Conservation (phyloP, 2,113 vertebrate species). For the Lycaon pictus region DNA sequence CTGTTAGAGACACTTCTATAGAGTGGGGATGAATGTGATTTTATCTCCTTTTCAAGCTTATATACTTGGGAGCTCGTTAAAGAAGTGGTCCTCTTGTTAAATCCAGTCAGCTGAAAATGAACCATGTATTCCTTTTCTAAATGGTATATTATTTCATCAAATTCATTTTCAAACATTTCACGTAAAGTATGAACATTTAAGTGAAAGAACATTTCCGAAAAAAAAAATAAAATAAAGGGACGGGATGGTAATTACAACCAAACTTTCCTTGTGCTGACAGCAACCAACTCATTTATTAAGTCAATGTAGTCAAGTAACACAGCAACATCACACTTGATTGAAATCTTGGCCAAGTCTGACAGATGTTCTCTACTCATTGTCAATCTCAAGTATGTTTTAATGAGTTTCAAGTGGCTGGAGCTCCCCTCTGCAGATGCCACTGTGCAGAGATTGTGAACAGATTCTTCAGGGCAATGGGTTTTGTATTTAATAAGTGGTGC, state of each 20-base stretch:
- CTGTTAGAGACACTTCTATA: not conserved
- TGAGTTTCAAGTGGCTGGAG: conserved; percentile 88
- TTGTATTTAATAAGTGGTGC: conserved; percentile 75
- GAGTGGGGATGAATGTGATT: not conserved
- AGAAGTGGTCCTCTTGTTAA: not conserved
- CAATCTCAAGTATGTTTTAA: conserved; percentile 89
- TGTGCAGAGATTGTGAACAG: conserved; percentile 78
- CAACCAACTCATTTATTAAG: conserved; percentile 89
- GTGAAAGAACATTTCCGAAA: conserved; percentile 77
- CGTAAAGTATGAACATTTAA: conserved; percentile 66
- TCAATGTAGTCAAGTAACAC: conserved; percentile 84
- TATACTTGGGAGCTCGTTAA: not conserved
- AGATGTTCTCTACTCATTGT: conserved; percentile 89
- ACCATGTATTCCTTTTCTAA: conserved; percentile 9
- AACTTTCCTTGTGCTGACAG: conserved; percentile 81
- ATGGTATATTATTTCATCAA: conserved; percentile 56
- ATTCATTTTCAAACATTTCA: conserved; percentile 75
- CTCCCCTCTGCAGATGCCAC: conserved; percentile 84
- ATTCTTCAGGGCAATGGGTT: conserved; percentile 81
- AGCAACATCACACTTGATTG: conserved; percentile 87
- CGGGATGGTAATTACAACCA: conserved; percentile 84
- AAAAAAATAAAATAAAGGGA: conserved; percentile 64
- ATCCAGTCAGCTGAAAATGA: not conserved
- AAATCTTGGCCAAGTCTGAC: conserved; percentile 89
- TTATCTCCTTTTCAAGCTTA: not conserved